Percentiles rank a stretch among this genome's conserved stretches.
phyloP scores from a whole-genome alignment of 2,797 vertebrate genomes.

The Paratrypauchen microcephalus region DNA sequence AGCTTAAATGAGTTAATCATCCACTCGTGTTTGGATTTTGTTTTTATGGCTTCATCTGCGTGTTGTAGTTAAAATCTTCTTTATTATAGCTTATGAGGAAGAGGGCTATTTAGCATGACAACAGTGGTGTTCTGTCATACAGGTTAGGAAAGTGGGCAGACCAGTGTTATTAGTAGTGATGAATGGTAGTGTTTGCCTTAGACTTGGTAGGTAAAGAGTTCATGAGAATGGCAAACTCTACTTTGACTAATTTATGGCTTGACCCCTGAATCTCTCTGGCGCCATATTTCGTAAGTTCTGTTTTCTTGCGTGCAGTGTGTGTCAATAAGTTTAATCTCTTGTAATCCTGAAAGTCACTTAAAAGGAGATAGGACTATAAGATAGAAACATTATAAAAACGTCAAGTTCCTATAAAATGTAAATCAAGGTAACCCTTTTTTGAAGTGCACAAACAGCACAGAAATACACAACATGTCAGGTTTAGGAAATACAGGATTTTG shows the following conservation, averaged over 20 bases:
- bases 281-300: constrained; percentile 64
- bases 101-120: constrained; percentile 18
- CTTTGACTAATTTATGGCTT: constrained; percentile 67
- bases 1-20: constrained; percentile 55
- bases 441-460: not conserved
- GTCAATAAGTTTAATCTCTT: constrained; percentile 46
- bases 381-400: not conserved
- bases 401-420: not conserved
- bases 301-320: constrained; percentile 46
- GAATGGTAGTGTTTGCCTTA: constrained; percentile 57
- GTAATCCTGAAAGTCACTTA: constrained; percentile 30
- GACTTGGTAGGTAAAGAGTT: constrained; percentile 70
- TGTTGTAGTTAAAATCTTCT: constrained; percentile 8
- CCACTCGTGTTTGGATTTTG: constrained; percentile 48
- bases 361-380: constrained; percentile 1
- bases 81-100: constrained; percentile 21
- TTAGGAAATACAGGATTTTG: constrained; percentile 8
- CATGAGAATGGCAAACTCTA: constrained; percentile 66
- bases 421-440: not conserved
- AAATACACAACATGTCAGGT: not conserved
- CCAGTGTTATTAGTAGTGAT: constrained; percentile 46
- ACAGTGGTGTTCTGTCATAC: constrained; percentile 27
- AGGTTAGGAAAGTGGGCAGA: constrained; percentile 27
- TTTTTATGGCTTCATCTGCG: constrained; percentile 14
- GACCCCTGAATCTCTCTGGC: constrained; percentile 53